Percentiles rank a stretch among this genome's conserved stretches.
These are phyloP conservation scores for Ichneumoninae sp. DNA, from an alignment of 2,888 invertebrate species.

Conservation along the genomic window DNA sequence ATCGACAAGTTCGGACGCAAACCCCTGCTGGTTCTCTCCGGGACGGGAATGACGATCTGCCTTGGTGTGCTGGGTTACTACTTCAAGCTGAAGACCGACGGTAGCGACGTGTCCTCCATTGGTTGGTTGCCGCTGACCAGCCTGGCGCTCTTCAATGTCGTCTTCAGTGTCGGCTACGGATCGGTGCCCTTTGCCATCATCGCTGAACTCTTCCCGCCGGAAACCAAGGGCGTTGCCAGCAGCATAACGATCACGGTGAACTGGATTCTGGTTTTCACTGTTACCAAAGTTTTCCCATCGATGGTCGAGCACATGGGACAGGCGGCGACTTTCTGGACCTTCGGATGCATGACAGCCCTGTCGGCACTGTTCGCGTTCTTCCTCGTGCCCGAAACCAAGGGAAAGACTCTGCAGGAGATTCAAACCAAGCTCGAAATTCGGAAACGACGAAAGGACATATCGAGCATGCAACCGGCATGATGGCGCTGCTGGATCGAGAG, in stretches of 20 bases:
- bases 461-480: conserved; percentile 32
- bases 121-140: conserved; percentile 84
- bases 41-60: conserved; percentile 82
- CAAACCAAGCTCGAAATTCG: conserved; percentile 76
- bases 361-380: conserved; percentile 78
- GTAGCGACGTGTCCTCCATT: conserved; percentile 74
- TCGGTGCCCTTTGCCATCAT: conserved; percentile 85
- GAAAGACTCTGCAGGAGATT: conserved; percentile 82
- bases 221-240: conserved; percentile 83
- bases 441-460: conserved; percentile 21
- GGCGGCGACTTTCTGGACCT: conserved; percentile 80
- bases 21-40: conserved; percentile 85
- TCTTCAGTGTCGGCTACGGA: conserved; percentile 85
- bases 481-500: conserved; percentile 11
- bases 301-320: conserved; percentile 75
- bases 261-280: conserved; percentile 83
- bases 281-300: conserved; percentile 80
- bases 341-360: conserved; percentile 75
- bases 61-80: conserved; percentile 81
- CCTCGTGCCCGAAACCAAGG: conserved; percentile 83
- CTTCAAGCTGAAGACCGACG: conserved; percentile 78
- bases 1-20: conserved; percentile 86
- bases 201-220: conserved; percentile 85
- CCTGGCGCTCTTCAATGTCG: conserved; percentile 83
- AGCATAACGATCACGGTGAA: conserved; percentile 84